Conservation (phyloP, 2,113 vertebrate species). For the Protobothrops flavoviridis region DNA sequence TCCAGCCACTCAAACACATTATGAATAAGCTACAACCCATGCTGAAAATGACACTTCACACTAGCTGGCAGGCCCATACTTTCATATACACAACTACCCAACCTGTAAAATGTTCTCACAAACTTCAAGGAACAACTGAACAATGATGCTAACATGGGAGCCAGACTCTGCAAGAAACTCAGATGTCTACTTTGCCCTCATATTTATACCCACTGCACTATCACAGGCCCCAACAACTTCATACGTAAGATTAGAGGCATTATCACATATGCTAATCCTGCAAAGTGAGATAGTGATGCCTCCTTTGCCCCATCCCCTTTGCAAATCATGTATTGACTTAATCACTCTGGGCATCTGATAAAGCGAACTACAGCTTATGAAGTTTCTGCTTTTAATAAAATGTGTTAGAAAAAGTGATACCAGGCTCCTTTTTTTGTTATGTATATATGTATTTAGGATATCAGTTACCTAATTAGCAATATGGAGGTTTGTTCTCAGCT, state of each 20-base stretch:
- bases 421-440: background rate
- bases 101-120: background rate
- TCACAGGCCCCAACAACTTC: background rate
- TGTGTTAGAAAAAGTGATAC: background rate
- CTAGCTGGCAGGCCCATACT: background rate
- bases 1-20: background rate
- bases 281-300: background rate
- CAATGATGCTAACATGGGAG: background rate
- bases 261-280: background rate
- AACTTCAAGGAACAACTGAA: background rate
- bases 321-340: background rate
- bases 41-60: background rate
- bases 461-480: background rate
- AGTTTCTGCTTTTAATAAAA: background rate
- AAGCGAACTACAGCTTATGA: background rate
- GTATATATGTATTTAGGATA: background rate
- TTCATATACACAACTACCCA: background rate
- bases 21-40: background rate
- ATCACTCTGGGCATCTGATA: background rate
- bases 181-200: background rate
- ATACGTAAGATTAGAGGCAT: background rate
- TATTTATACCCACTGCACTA: background rate
- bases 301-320: background rate
- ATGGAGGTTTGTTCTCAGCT: background rate
- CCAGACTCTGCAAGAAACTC: background rate